phyloP scores from a whole-genome alignment of 2,113 vertebrate genomes.

The Oreochromis aureus region DNA sequence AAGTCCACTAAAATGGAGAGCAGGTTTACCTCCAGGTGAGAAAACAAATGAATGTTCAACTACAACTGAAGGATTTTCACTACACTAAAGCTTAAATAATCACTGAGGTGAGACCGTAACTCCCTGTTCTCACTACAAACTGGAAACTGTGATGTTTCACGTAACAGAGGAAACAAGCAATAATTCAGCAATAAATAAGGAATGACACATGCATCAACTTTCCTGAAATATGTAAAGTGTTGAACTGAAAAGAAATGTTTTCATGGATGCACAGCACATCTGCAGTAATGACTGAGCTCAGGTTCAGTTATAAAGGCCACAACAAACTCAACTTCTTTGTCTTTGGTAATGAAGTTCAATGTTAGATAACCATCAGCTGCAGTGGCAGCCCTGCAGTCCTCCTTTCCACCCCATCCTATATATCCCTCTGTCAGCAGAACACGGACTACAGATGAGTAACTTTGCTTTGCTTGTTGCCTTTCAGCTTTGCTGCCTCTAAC shows the following conservation, averaged over 20 bases:
- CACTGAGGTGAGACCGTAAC: not conserved
- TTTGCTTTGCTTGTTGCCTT: not conserved
- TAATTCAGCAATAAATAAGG: not conserved
- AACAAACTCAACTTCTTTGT: not conserved
- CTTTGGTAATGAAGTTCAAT: not conserved
- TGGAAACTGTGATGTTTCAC: not conserved
- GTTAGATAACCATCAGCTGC: not conserved
- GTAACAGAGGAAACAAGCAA: not conserved
- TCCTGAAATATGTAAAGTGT: not conserved
- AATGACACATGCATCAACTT: not conserved
- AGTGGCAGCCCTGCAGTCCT: not conserved
- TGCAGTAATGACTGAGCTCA: not conserved
- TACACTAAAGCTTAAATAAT: not conserved
- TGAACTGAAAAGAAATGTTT: accelerated
- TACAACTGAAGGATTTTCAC: not conserved
- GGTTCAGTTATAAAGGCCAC: not conserved
- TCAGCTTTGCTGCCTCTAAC: not conserved
- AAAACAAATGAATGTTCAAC: not conserved
- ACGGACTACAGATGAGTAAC: not conserved
- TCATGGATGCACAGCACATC: not conserved
- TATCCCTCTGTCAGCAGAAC: not conserved
- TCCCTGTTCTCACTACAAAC: not conserved
- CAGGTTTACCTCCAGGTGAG: not conserved
- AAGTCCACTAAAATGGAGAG: not conserved
- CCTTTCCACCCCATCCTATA: not conserved